These are phyloP conservation scores for Oryctes rhinoceros DNA, from an alignment of 1,140 invertebrate species.

Conservation along the genomic window DNA sequence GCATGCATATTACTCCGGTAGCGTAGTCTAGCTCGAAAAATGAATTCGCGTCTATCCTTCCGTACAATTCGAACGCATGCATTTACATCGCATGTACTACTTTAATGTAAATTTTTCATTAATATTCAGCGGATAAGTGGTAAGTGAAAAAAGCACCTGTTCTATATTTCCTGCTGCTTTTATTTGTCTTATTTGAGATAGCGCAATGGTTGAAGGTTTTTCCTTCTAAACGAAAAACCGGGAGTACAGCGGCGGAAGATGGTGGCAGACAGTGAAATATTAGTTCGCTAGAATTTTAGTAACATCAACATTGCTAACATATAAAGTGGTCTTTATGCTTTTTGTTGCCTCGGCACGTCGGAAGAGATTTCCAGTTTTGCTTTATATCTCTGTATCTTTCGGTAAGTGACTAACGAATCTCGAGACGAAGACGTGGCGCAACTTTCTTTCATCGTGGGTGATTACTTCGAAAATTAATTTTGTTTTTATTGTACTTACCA, in stretches of 20 bases:
- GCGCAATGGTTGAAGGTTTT: neutral
- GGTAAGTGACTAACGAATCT: too few species aligned
- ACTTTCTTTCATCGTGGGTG: too few species aligned
- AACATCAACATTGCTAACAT: neutral
- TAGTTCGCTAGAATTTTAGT: constrained; percentile 10
- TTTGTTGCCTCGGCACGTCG: neutral
- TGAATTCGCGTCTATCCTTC: too few species aligned
- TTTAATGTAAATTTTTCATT: neutral
- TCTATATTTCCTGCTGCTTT: neutral
- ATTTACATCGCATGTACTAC: too few species aligned
- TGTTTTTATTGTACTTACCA: too few species aligned
- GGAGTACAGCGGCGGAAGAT: neutral
- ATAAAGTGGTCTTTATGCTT: constrained; percentile 12
- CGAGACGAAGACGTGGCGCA: too few species aligned
- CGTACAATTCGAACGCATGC: too few species aligned
- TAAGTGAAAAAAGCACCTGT: constrained; percentile 1
- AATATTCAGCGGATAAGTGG: neutral
- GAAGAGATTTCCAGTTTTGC: constrained; percentile 9
- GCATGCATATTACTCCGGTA: too few species aligned
- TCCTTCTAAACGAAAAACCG: neutral
- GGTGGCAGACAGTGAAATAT: constrained; percentile 5
- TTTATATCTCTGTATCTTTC: neutral
- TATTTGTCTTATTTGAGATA: constrained; percentile 8
- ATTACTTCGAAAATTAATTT: too few species aligned
- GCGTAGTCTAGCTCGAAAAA: too few species aligned